phyloP scores from a whole-genome alignment of 2,888 invertebrate genomes.

The Nycteola revayana region DNA sequence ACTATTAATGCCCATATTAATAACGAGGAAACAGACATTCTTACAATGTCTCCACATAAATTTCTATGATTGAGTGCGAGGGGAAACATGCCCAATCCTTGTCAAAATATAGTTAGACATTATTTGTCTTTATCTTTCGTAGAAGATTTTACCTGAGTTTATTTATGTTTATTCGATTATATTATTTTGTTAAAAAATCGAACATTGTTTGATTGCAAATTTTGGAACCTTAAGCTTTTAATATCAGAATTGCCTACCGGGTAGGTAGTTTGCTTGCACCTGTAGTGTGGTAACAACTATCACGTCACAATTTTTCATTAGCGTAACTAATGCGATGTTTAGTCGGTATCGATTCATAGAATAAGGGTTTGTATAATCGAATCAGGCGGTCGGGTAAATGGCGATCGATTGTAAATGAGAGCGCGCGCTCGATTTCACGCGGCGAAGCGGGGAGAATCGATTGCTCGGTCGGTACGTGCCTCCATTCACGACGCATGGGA shows the following conservation, averaged over 20 bases:
- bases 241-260: too few relatives aligned
- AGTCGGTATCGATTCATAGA: conserved; percentile 40
- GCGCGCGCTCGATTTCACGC: conserved; percentile 75
- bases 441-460: conserved; percentile 67
- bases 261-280: too few relatives aligned
- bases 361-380: conserved; percentile 61
- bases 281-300: too few relatives aligned
- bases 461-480: conserved; percentile 52
- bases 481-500: conserved; percentile 48
- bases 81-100: conserved; percentile 49
- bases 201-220: too few relatives aligned
- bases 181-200: too few relatives aligned
- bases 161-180: too few relatives aligned
- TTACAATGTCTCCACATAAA: conserved; percentile 58
- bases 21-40: conserved; percentile 64
- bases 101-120: conserved; percentile 60
- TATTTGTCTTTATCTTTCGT: conserved; percentile 42
- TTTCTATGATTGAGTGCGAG: conserved; percentile 56
- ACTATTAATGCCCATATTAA: conserved; percentile 79
- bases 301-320: conserved; percentile 11
- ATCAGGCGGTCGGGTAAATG: conserved; percentile 54
- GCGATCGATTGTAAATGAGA: conserved; percentile 62
- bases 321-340: conserved; percentile 24
- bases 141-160: too few relatives aligned
- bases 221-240: too few relatives aligned